phyloP scores from a whole-genome alignment of 2,797 vertebrate genomes.

The Mareca strepera region DNA sequence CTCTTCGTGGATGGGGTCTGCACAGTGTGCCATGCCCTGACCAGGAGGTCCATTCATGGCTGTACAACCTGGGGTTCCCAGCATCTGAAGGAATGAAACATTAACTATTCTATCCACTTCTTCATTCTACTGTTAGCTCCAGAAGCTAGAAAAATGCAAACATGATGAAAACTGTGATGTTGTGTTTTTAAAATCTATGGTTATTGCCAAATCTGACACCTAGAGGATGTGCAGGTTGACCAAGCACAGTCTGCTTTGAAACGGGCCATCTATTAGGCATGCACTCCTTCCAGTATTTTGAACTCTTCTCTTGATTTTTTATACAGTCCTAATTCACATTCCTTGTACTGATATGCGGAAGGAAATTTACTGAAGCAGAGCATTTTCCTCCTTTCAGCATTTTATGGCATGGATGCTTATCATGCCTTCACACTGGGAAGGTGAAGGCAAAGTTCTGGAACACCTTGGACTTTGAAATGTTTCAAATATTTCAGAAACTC shows the following conservation, averaged over 20 bases:
- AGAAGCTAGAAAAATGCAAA: background rate
- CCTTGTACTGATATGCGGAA: background rate
- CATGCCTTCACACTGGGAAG: background rate
- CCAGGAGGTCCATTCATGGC: background rate
- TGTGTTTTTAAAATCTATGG: background rate
- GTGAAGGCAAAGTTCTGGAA: background rate
- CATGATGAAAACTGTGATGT: background rate
- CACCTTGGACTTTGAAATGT: background rate
- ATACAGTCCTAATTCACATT: background rate
- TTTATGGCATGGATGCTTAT: background rate
- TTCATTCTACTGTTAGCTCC: background rate
- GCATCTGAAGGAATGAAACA: background rate
- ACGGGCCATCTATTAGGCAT: background rate
- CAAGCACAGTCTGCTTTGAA: background rate
- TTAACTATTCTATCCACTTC: background rate
- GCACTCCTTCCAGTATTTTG: background rate
- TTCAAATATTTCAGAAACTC: background rate
- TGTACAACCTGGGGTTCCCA: background rate
- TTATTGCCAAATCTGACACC: background rate
- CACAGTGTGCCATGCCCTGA: fast-evolving
- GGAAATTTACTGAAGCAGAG: background rate
- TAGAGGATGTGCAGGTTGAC: background rate
- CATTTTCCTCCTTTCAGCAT: background rate
- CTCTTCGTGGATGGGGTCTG: background rate
- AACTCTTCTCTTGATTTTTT: background rate